Base-by-base conservation (phyloP, 30 jellyfish, hydroid and myxozoan species). In the Turritopsis dohrnii region DNA sequence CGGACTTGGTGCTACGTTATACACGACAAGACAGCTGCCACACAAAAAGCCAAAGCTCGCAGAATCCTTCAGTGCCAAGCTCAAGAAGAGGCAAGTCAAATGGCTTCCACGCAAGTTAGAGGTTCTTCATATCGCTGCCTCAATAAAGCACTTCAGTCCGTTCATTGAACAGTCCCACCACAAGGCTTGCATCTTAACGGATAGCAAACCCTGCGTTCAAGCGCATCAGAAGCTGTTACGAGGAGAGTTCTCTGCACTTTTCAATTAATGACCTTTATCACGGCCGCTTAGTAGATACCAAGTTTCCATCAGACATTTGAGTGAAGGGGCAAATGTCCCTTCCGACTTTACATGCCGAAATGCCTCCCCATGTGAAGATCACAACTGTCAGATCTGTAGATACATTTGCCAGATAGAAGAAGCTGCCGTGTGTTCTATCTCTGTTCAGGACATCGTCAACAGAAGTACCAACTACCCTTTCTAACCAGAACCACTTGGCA, bases 51-150 rank as follows among this genome's bases (percentile, higher is more conserved):
- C 80, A n/a, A 79, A 18, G 18, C 81, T 86, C 16, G 79, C 90
- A 1, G 95, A 90, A n/a, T 81, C 21, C 82, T 86, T 86, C 20
- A 86, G 90, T 27, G 90, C 95, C 21, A 86, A 86, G 72, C 79
- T 86, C 21, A 23, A 71, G 21, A 53, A 86, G 81, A 85, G 90
- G 19, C 95, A 81, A 72, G 65, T 22, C 75, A 73, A 85, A 20
- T 86, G 95, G 95, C n/a, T 71, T 18, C 90, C 95, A 8, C 79
- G 95, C 54, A 90, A 86, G 41, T 66, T 86, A 26, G 90, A 85
- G 41, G 93, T 90, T 8, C 79, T 77, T 28, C 28, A 90, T 77
- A 86, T 86, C 53, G 95, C 95, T 29, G 95, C 91, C 3, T 31
- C 95, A 17, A 71, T 80, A 18, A 27, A 52, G 81, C 89, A 86